Evolutionary conservation across 2,888 invertebrate genomes (phyloP), one percentile per base, ranked within the genome.

Genomic region (Habroteleia sp.): DNA sequence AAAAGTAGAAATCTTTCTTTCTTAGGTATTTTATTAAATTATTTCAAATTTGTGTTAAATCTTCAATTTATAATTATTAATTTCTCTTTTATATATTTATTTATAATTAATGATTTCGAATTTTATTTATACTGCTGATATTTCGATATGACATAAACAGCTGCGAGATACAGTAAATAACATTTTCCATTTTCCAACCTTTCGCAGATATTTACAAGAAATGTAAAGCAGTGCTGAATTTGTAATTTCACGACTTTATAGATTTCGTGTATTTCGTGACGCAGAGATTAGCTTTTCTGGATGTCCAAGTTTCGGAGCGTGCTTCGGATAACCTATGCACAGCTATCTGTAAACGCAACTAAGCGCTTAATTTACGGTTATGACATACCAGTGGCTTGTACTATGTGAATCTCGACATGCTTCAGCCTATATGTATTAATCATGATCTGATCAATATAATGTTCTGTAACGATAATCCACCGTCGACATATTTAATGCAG

Each of bases 341-440:
- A 60, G 58, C 52, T 65, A 69, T 65, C 52, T 46, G 69, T 65
- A 74, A 74, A 74, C 52, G 58, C 65, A 74, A 44, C 56, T 56
- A 54, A 74, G 68, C 63, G 63, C 50, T 74, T 74, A 74, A 74
- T 74, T 74, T 74, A 69, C 74, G 60, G 65, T 62, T 71, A 75
- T 68, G 63, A 75, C 69, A 75, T 74, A 69, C 74, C 68, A 50
- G 56, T 63, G 68, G 68, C 58, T 63, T 60, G 58, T 46, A 54
- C 54, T 44, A 66, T 33, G 41, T 35, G 74, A 62, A 63, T 65
- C 50, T 60, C 37, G 60, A 75, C 74, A 54, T 71, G 65, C 75
- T 54, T 75, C 54, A 31, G 41, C 52, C 37, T 48, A 71, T 60
- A 37, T 58, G 65, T 66, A 71, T 71, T 60, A 71, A 71, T 75